Evolutionary conservation across 2,888 invertebrate species (phyloP).

Genomic region (Papilio elwesi): DNA sequence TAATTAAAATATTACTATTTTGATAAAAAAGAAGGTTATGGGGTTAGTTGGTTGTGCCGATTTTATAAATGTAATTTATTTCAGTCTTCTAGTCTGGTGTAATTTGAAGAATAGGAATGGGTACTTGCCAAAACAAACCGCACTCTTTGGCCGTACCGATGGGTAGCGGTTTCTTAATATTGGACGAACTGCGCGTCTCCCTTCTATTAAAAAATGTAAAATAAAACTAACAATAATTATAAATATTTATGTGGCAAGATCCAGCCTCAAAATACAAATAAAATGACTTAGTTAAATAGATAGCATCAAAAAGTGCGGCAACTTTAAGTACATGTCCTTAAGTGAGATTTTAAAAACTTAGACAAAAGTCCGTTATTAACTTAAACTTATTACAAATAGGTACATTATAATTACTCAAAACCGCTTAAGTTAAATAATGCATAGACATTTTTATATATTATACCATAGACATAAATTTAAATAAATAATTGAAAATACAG

Average conservation of each 20-base stretch:
- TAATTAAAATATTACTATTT: no score
- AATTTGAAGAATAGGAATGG: no score
- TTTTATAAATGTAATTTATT: no score
- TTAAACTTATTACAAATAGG: neutral
- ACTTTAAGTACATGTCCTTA: conserved; percentile 17
- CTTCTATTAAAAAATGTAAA: neutral
- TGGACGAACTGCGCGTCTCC: neutral
- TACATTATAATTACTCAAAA: neutral
- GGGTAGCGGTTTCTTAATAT: no score
- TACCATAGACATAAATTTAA: no score
- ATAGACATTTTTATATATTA: neutral
- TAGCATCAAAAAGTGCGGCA: conserved; percentile 15
- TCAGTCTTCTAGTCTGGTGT: no score
- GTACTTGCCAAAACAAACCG: no score
- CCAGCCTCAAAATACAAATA: conserved; percentile 31
- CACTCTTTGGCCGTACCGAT: no score
- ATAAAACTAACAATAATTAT: neutral
- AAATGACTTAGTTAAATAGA: conserved; percentile 38
- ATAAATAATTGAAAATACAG: no score
- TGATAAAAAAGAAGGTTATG: no score
- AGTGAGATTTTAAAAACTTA: neutral
- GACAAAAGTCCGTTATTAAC: neutral
- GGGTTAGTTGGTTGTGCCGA: no score
- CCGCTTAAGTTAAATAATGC: neutral
- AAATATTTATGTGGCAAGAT: conserved; percentile 45